Evolutionary conservation across 1,140 invertebrate genomes (phyloP).

Genomic region (Drosophila sechellia): DNA sequence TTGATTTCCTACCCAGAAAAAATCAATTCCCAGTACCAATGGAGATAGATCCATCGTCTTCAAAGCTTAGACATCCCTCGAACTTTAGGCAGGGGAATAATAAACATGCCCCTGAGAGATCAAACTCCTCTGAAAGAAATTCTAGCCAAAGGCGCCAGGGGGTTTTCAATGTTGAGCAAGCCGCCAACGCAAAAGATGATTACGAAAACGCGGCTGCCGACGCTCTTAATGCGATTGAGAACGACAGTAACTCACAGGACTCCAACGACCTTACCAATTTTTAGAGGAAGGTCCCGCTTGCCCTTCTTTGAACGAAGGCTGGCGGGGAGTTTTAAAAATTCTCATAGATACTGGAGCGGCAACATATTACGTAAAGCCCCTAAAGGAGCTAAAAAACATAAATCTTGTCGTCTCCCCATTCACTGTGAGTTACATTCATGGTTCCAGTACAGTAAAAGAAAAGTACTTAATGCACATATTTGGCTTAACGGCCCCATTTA

Average conservation of each 20-base stretch:
- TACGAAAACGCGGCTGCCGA: slow-evolving; percentile 10
- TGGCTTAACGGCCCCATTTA: neutral
- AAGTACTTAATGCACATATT: neutral
- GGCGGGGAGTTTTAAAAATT: neutral
- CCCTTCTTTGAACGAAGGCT: neutral
- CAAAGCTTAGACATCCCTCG: no score
- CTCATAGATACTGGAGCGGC: neutral
- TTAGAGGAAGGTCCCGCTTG: neutral
- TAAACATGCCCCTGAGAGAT: no score
- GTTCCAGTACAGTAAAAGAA: neutral
- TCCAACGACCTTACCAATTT: neutral
- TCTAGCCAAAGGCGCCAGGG: neutral
- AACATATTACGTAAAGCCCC: neutral
- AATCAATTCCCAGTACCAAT: no score
- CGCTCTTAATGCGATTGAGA: neutral
- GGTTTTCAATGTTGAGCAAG: slow-evolving; percentile 8
- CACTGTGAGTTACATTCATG: neutral
- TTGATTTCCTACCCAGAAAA: no score
- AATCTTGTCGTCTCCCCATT: neutral
- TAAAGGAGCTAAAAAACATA: neutral
- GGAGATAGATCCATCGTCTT: no score
- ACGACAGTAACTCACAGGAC: neutral
- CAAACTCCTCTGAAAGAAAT: no score
- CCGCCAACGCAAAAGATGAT: neutral
- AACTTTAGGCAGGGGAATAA: no score